Conservation (phyloP, 2,888 invertebrate genomes). For the Seladonia tumulorum region DNA sequence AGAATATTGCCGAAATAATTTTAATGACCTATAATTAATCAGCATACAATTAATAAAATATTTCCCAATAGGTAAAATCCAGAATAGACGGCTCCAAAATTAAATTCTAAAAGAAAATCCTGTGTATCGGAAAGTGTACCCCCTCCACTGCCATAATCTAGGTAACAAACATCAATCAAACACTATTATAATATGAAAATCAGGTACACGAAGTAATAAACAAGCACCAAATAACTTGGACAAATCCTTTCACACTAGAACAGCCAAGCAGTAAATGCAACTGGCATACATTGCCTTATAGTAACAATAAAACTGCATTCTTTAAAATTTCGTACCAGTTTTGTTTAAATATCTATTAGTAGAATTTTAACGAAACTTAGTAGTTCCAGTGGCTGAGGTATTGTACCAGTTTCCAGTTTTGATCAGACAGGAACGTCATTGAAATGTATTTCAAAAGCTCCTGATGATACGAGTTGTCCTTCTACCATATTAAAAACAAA, state of each 20-base stretch:
- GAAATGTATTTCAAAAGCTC: constrained; percentile 98
- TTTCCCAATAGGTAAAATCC: background rate
- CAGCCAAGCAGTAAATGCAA: no score
- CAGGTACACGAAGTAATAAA: no score
- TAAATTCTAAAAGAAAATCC: background rate
- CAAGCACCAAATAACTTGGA: no score
- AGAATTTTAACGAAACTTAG: no score
- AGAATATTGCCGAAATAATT: background rate
- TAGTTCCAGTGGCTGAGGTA: constrained; percentile 98
- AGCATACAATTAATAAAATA: background rate
- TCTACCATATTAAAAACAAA: constrained; percentile 97
- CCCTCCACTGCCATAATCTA: no score
- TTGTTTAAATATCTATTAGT: no score
- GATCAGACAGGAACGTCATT: constrained; percentile 99
- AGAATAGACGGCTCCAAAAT: background rate
- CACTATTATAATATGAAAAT: no score
- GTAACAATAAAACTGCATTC: no score
- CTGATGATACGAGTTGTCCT: constrained; percentile 93
- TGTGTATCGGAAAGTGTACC: background rate
- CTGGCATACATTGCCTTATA: no score
- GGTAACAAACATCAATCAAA: no score
- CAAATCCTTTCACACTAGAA: no score
- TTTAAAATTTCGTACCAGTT: no score
- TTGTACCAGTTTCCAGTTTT: constrained; percentile 98
- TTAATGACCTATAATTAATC: background rate